Evolutionary conservation across 2,113 vertebrate species (phyloP), one percentile per base, ranked within the genome.

Genomic region (Okapia johnstoni): DNA sequence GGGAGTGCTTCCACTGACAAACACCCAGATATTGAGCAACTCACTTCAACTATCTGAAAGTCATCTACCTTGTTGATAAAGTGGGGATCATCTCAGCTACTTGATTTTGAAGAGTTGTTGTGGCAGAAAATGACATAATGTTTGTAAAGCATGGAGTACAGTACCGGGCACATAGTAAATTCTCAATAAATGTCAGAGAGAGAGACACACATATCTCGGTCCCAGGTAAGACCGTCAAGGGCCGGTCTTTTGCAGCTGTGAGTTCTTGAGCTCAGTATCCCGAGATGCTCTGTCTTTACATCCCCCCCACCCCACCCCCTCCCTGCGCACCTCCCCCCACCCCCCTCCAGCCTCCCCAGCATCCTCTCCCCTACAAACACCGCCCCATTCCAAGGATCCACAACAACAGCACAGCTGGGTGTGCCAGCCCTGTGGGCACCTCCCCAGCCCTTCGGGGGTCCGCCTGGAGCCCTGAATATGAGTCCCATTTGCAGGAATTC

Each of bases 401-500:
- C 26, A 87, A 46, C 30, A 46, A 57, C 11, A 66, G 61, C 23
- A 7, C 14, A 50, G 63, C 52, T 23, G 28, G 36, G 23, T 3
- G 0, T 10, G 6, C 40, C 52, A 61, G 30, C 28, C 58, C 84
- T 2, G 1, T 52, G 58, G 50, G 54, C 23, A 83, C 43, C 73
- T 40, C 57, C 57, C 28, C 77, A 50, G 76, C 57, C 57, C 88
- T 48, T 70, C 30, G 11, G 61, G 89, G 63, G 2, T 54, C 85
- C 21, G 1, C 19, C 43, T 77, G 50, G 61, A 90, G 80, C 40
- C 52, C 46, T 85, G 79, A 54, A 40, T 55, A 48, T n/a, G 26
- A 79, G 85, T 40, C 52, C 85, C 26, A 9, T 88, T 93, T 94
- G 23, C 28, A 94, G 95, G 85, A 97, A 98, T 97, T 94, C 89